Conservation (phyloP, 1,140 invertebrate species). For the Drosophila serrata region DNA sequence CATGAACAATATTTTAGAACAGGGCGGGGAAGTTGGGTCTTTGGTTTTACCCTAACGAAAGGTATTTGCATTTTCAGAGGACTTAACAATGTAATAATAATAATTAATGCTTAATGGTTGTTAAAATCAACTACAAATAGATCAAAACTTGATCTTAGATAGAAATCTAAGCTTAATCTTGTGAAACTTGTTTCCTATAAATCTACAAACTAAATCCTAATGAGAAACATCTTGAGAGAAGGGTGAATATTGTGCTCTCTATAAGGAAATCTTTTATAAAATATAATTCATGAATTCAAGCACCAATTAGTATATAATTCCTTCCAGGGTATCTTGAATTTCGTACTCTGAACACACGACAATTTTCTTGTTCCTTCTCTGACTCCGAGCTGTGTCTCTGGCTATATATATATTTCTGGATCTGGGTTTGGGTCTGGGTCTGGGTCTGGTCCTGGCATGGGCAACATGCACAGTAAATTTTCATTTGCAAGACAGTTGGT, state of each 20-base stretch:
- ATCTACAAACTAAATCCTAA: not conserved
- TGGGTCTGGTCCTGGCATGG: slow-evolving; percentile 63
- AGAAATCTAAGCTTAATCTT: not conserved
- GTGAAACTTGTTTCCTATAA: too few relatives aligned
- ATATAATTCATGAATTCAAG: not conserved
- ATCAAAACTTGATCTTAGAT: not conserved
- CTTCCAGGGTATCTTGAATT: slow-evolving; percentile 2
- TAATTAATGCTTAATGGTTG: not conserved
- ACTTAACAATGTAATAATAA: not conserved
- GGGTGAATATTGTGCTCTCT: not conserved
- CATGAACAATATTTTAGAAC: slow-evolving; percentile 70
- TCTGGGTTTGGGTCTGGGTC: slow-evolving; percentile 27
- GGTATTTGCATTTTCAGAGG: not conserved
- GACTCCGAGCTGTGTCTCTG: slow-evolving; percentile 33
- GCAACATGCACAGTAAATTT: slow-evolving; percentile 80
- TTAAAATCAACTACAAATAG: not conserved
- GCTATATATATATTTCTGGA: slow-evolving; percentile 30
- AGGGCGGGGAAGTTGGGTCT: slow-evolving; percentile 8
- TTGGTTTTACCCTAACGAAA: not conserved
- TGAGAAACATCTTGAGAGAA: not conserved
- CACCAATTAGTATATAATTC: not conserved
- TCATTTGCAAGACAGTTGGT: slow-evolving; percentile 73
- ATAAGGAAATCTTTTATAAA: not conserved
- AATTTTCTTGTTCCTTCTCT: slow-evolving; percentile 22
- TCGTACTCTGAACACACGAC: not conserved